Evolutionary conservation across 2,113 vertebrate species (phyloP).

Genomic region (Sceloporus tristichus): DNA sequence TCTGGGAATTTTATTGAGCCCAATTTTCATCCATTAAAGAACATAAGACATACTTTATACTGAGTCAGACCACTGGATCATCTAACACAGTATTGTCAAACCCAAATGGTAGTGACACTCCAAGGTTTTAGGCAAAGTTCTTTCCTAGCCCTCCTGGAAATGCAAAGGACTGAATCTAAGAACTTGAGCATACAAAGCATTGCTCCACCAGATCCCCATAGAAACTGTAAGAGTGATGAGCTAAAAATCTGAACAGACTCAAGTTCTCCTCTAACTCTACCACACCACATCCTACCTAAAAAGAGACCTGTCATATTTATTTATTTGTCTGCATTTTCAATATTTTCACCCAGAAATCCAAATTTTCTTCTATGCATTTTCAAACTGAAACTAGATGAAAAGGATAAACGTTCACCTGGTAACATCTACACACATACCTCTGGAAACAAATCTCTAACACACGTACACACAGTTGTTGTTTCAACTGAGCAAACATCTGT

Average conservation of each 20-base stretch:
- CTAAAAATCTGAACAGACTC: too few relatives aligned
- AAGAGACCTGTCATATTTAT: neutral
- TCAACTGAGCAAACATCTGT: conserved; percentile 34
- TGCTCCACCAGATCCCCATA: too few relatives aligned
- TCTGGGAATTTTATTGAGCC: conserved; percentile 1
- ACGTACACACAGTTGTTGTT: conserved; percentile 17
- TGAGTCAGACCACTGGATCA: too few relatives aligned
- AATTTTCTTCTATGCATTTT: neutral
- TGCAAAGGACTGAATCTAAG: neutral
- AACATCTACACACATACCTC: neutral
- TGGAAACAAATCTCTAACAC: conserved; percentile 24
- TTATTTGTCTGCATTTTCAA: neutral
- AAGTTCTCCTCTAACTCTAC: too few relatives aligned
- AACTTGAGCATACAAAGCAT: neutral
- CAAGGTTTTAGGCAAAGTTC: neutral
- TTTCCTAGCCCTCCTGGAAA: neutral
- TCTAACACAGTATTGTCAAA: too few relatives aligned
- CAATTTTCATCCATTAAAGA: conserved; percentile 4
- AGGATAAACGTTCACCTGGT: neutral
- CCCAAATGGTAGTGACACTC: neutral
- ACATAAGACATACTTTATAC: neutral
- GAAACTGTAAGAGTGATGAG: too few relatives aligned
- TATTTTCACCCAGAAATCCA: neutral
- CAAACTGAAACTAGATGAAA: neutral
- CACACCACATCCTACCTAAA: too few relatives aligned